A percentile compares a stretch with the other conserved stretches of the same genome.
These are phyloP conservation scores for Iguana delicatissima DNA, from an alignment of 2,797 vertebrate genomes.

Conservation along the genomic window DNA sequence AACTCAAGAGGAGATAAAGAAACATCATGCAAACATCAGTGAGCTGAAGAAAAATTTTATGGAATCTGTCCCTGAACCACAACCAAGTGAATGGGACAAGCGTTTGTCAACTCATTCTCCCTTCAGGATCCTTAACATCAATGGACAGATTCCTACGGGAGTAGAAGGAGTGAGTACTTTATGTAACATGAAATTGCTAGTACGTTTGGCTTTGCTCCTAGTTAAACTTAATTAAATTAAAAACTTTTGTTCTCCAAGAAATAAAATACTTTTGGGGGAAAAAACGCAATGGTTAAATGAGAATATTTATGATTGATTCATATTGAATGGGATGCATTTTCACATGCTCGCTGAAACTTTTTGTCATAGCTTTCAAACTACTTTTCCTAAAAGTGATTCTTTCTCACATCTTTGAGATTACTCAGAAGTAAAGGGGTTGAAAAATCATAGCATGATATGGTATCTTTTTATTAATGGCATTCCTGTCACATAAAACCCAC, in stretches of 20 bases:
- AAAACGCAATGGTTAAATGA: not conserved
- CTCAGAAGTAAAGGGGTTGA: not conserved
- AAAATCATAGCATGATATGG: not conserved
- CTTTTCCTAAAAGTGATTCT: not conserved
- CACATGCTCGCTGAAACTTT: not conserved
- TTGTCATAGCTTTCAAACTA: not conserved
- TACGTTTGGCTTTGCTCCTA: not conserved
- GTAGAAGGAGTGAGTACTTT: constrained; percentile 89
- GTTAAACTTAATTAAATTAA: not conserved
- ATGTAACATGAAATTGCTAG: rapidly evolving
- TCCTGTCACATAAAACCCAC: not conserved
- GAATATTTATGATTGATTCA: not conserved
- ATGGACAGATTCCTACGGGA: constrained; percentile 90
- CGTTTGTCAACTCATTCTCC: constrained; percentile 95
- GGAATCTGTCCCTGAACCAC: constrained; percentile 93
- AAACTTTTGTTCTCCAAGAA: not conserved
- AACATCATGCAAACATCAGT: constrained; percentile 97
- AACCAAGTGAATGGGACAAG: constrained; percentile 97
- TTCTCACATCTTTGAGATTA: not conserved
- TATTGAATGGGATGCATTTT: not conserved
- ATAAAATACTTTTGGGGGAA: not conserved
- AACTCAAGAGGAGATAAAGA: constrained; percentile 94
- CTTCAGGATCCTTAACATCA: constrained; percentile 91
- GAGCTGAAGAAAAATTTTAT: constrained; percentile 98
- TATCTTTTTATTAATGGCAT: not conserved